Evolutionary conservation across 2,113 vertebrate genomes (phyloP), one percentile per base, ranked within the genome.

Genomic region (Corynorhinus townsendii): DNA sequence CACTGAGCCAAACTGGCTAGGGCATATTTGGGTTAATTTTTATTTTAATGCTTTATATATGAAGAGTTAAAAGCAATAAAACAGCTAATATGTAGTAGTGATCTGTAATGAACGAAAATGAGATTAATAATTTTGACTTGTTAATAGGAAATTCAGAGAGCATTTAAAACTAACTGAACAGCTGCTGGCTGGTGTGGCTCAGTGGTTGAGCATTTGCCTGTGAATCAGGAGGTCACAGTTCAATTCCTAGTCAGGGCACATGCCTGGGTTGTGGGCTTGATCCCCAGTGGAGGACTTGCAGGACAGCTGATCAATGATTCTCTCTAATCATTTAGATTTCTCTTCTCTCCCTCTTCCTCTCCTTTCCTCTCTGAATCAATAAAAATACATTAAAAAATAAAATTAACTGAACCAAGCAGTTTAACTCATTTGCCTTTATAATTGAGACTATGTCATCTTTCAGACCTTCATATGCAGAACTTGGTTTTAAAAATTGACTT

Each of bases 51-150:
- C 3, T 71, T 0, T 69, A 30, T 68, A 40, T 56, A 49, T 83
- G 38, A 90, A 90, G 15, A 47, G 16, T 81, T 90, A 94, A 90
- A 88, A 38, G 49, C 56, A 92, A 15, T 17, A 43, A 83, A 95
- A 72, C 16, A 82, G 9, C 79, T 68, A 59, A 62, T 76, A 62
- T 19, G 16, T 77, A 45, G 43, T 73, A 72, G n/a, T 77, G 49
- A 68, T 89, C 33, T 84, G 47, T 94, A 24, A 68, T 89, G 75
- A 93, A 89, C 62, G 73, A 43, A 88, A 93, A 91, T 81, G 11
- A 82, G 40, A 88, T 84, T 68, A 59, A 82, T 69, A 77, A 94
- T 54, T 91, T 90, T 94, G 40, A 87, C 59, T 90, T 95, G 62
- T 91, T 90, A 86, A 38, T 86, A 84, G 83, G 12, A 94, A 90